Percentiles rank a stretch among this genome's conserved stretches.
These are phyloP conservation scores for Nomada fucata DNA, from an alignment of 2,888 invertebrate species.

Conservation along the genomic window DNA sequence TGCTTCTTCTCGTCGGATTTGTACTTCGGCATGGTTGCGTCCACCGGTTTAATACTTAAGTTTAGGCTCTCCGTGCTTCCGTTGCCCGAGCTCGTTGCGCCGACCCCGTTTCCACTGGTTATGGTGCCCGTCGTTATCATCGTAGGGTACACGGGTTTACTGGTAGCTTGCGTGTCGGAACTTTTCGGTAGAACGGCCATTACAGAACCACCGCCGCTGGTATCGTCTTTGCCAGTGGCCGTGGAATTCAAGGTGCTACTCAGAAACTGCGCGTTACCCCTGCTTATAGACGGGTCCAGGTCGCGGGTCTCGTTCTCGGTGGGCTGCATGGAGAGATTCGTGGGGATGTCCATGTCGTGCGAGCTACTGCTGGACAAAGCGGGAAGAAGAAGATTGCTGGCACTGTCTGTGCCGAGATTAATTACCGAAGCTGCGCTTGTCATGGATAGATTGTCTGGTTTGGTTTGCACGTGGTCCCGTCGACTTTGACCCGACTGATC, in stretches of 20 bases:
- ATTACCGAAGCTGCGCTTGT: constrained; percentile 63
- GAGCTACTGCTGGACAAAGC: constrained; percentile 50
- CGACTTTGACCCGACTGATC: constrained; percentile 63
- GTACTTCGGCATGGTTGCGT: constrained; percentile 82
- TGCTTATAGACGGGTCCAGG: constrained; percentile 71
- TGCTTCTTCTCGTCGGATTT: constrained; percentile 76
- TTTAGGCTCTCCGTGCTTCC: constrained; percentile 82
- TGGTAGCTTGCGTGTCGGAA: constrained; percentile 57
- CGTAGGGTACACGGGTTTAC: constrained; percentile 62
- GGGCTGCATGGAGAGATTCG: constrained; percentile 80
- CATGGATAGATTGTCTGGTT: constrained; percentile 74
- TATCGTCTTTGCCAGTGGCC: constrained; percentile 74
- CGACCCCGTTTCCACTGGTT: constrained; percentile 38
- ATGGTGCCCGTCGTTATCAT: constrained; percentile 57
- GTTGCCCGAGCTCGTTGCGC: constrained; percentile 31
- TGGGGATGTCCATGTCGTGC: constrained; percentile 79
- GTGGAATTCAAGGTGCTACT: constrained; percentile 68
- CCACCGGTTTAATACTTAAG: constrained; percentile 84
- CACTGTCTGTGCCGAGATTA: constrained; percentile 60
- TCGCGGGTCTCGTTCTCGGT: constrained; percentile 73
- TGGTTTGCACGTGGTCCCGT: constrained; percentile 72
- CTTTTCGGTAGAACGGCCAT: constrained; percentile 64
- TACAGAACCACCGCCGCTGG: constrained; percentile 62
- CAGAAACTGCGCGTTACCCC: constrained; percentile 74
- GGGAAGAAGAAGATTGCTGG: constrained; percentile 66